Percentiles rank a stretch among this genome's conserved stretches.
phyloP scores from a whole-genome alignment of 2,113 vertebrate species.

The Hyaena hyaena region DNA sequence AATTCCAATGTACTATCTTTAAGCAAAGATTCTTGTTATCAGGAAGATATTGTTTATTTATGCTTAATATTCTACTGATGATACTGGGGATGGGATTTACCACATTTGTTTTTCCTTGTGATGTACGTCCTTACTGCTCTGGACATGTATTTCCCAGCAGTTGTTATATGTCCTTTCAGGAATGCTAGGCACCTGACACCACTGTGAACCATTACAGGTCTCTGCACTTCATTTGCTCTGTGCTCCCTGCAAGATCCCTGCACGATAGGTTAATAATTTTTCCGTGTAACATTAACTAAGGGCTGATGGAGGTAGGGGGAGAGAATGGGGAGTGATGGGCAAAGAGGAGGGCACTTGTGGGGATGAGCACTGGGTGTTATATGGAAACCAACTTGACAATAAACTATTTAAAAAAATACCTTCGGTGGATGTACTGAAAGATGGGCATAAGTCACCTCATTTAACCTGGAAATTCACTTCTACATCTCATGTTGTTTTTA shows the following conservation, averaged over 20 bases:
- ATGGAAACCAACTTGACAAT: too few relatives aligned
- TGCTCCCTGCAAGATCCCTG: neutral
- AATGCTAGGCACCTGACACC: neutral
- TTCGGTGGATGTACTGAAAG: neutral
- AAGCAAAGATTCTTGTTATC: neutral
- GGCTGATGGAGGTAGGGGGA: too few relatives aligned
- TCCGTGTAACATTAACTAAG: too few relatives aligned
- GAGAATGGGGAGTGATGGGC: too few relatives aligned
- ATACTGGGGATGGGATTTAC: neutral
- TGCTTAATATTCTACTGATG: neutral
- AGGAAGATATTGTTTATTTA: neutral
- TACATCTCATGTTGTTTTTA: too few relatives aligned
- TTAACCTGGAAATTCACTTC: neutral
- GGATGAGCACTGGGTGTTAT: too few relatives aligned
- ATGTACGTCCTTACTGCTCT: neutral
- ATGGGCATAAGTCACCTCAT: neutral
- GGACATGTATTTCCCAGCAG: neutral
- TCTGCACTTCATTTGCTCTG: neutral
- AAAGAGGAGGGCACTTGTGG: too few relatives aligned
- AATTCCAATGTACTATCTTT: neutral
- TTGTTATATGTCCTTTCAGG: neutral
- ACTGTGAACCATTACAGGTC: neutral
- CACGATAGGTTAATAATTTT: neutral
- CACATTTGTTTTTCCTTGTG: neutral
- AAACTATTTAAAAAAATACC: neutral